A percentile compares a stretch with the other conserved stretches of the same genome.
These are phyloP conservation scores for Pterobdella sp. DNA, from an alignment of 2,888 invertebrate species.

Conservation along the genomic window DNA sequence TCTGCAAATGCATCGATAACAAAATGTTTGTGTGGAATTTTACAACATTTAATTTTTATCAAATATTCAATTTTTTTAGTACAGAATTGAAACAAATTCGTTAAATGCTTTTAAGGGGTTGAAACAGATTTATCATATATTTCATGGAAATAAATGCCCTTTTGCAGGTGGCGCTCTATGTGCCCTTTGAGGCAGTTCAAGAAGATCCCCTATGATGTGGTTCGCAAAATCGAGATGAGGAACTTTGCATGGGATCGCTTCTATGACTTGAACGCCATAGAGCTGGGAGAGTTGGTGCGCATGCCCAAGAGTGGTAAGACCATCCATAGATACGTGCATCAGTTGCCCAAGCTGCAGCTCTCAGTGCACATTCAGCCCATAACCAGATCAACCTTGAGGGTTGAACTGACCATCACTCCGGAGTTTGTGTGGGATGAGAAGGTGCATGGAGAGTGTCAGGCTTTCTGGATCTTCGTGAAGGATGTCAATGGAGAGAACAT, in stretches of 20 bases:
- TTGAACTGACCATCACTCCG: constrained; percentile 92
- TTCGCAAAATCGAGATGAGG: constrained; percentile 96
- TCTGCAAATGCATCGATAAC: constrained; percentile 97
- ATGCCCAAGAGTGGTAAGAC: constrained; percentile 87
- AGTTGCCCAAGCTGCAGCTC: constrained; percentile 81
- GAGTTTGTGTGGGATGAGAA: constrained; percentile 99
- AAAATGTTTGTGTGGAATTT: constrained; percentile 62
- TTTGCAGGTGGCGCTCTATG: constrained; percentile 92
- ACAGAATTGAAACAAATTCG: background rate
- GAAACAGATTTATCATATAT: background rate
- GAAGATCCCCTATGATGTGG: constrained; percentile 91
- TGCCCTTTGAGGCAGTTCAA: constrained; percentile 91
- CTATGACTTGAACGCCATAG: constrained; percentile 91
- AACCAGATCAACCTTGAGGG: constrained; percentile 74
- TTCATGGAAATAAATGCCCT: background rate
- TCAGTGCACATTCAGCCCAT: constrained; percentile 96
- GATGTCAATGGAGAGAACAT: constrained; percentile 61
- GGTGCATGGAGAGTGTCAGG: constrained; percentile 62
- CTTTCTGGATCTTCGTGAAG: constrained; percentile 61
- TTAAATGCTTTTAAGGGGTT: background rate
- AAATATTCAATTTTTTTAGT: no score
- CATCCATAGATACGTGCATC: constrained; percentile 89
- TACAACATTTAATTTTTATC: background rate
- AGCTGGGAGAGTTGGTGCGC: constrained; percentile 86
- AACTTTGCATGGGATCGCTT: constrained; percentile 61